Percentiles rank a stretch among this genome's conserved stretches.
Conservation (phyloP, 2,113 vertebrate genomes). For the Pedionomus torquatus region DNA sequence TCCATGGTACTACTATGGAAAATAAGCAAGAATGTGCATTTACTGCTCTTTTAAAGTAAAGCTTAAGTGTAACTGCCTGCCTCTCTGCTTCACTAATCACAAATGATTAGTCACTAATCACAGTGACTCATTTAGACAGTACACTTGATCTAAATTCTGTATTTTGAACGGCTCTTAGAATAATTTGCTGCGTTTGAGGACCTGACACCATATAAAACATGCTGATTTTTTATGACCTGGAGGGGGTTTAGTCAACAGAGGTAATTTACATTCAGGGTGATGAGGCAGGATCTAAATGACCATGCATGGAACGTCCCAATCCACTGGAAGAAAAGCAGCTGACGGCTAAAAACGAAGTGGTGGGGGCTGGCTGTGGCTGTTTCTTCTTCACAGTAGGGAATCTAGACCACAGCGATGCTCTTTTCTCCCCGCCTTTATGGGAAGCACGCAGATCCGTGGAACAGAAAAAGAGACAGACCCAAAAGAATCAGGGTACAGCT, state of each 20-base stretch:
- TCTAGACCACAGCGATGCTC: fast-evolving
- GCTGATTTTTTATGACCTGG: neutral
- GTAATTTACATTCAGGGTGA: neutral
- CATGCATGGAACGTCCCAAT: neutral
- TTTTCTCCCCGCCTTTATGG: neutral
- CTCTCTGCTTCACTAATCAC: neutral
- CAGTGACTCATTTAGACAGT: neutral
- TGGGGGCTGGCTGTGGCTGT: neutral
- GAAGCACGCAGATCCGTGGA: neutral
- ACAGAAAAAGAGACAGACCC: neutral
- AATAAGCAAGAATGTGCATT: neutral
- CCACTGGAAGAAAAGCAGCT: neutral
- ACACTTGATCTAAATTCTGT: neutral
- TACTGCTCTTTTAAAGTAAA: neutral
- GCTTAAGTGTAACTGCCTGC: neutral
- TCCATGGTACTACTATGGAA: neutral
- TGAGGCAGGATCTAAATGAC: neutral
- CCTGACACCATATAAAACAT: neutral
- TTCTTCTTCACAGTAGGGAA: neutral
- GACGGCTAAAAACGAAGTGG: neutral
- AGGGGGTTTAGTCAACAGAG: neutral
- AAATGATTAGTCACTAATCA: too few species aligned
- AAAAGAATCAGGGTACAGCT: neutral
- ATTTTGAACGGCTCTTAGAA: neutral
- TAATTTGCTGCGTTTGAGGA: neutral